Evolutionary conservation across 2,888 invertebrate species (phyloP), one percentile per base, ranked within the genome.

Genomic region (Leptinotarsa peninsularis): DNA sequence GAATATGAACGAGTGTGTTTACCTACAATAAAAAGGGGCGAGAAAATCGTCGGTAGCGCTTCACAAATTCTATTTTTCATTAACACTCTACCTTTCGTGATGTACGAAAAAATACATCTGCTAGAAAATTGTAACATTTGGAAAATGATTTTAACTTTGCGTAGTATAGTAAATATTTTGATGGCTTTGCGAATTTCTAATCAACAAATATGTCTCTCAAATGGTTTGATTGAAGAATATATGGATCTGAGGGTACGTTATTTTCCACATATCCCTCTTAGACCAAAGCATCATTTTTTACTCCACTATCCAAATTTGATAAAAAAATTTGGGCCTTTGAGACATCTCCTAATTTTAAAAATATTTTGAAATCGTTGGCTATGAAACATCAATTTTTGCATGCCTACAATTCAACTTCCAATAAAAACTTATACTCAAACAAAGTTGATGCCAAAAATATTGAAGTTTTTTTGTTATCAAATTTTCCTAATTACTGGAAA

Each of bases 261-360:
- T 10, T 66, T 66, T 33, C 66, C 66, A 14, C 18, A 66, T 66
- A 5, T 18, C 18, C 13, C 5, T 4, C 17, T 56, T 4, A 54
- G 43, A 49, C 73, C 73, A 4, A 73, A 68, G 54, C 67, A 73
- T 43, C 73, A 73, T 68, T 68, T 73, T 33, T 58, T 69, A 14
- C 23, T 60, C 4, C 73, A 69, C 60, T 73, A 73, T 49, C 60
- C 69, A 15, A 17, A 69, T 49, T 4, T 56, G 13, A 73, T 68
- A 18, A 50, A 18, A 73, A 23, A 67, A 18, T 56, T 56, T 27
- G 67, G 69, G 4, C 69, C 58, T 43, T 50, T 73, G 49, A 58
- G 63, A 43, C 15, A 54, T 73, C 17, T 15, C 66, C 66, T 4
- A 66, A 43, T 43, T 66, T 66, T 33, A 49, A 66, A 66, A 66